phyloP scores from a whole-genome alignment of 2,888 invertebrate species.

The Eilema griseolum region DNA sequence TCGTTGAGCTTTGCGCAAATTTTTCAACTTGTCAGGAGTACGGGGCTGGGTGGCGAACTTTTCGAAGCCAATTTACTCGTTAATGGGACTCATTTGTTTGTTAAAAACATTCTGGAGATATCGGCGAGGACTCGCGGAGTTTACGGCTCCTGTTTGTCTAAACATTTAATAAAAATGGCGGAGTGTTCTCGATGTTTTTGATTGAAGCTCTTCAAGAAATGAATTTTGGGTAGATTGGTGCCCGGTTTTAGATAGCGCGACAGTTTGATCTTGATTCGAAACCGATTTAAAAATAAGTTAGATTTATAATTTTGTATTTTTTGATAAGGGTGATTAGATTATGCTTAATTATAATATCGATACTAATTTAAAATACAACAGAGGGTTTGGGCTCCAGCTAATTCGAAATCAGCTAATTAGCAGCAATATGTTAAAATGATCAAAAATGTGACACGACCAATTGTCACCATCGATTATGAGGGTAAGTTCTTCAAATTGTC shows the following conservation, averaged over 20 bases:
- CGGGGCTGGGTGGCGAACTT: slow-evolving; percentile 58
- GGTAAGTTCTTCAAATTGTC: too few relatives aligned
- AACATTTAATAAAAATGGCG: slow-evolving; percentile 23
- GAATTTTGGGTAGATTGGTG: slow-evolving; percentile 6
- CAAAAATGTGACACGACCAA: too few relatives aligned
- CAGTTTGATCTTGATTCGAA: not conserved
- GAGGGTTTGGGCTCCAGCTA: too few relatives aligned
- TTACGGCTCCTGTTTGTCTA: slow-evolving; percentile 26
- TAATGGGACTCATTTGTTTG: slow-evolving; percentile 76
- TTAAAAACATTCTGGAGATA: slow-evolving; percentile 63
- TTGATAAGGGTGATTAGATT: too few relatives aligned
- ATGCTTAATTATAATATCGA: not conserved
- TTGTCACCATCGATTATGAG: too few relatives aligned
- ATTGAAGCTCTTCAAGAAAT: slow-evolving; percentile 25
- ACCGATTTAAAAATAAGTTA: not conserved
- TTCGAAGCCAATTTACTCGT: slow-evolving; percentile 74
- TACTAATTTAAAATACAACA: not conserved
- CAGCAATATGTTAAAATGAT: too few relatives aligned
- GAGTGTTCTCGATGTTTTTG: slow-evolving; percentile 23
- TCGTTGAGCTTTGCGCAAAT: slow-evolving; percentile 57
- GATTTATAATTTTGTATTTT: not conserved
- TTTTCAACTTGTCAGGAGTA: slow-evolving; percentile 69
- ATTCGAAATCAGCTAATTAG: too few relatives aligned
- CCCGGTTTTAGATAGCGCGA: not conserved
- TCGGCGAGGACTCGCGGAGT: slow-evolving; percentile 38